Base-by-base conservation (phyloP, 2,113 vertebrate species). In the Calypte anna region DNA sequence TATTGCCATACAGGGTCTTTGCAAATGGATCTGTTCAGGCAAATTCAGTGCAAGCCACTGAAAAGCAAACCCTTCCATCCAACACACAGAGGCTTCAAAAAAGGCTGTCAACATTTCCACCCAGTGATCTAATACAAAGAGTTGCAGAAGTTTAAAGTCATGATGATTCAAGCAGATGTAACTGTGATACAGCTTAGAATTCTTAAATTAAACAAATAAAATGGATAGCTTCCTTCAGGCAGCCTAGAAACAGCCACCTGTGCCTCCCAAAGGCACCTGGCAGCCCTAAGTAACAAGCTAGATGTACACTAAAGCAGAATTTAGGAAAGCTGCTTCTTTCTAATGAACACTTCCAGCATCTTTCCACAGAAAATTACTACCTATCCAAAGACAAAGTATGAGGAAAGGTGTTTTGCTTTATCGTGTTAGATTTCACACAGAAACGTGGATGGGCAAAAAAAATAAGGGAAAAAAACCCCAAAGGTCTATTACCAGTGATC, bases 311-410 rank as follows among this genome's bases (percentile, higher is more conserved):
- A 40, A 54, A 43, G 30, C 0, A 63, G 31, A 77, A 74, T 31
- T 14, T 46, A 1, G 8, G 57, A 80, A 64, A 73, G 22, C 14
- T 82, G 8, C 12, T 61, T 36, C 4, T 19, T 54, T 61, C 24
- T 73, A 72, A 66, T 1, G 3, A 75, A 73, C 5, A 8, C 14
- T 21, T 50, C 51, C 59, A 62, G 36, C 54, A 66, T 5, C 38
- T 7, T 91, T 21, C 31, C 19, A 81, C 13, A n/a, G 31, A 27
- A 43, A 33, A 14, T 15, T 16, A 51, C 16, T 12, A 40, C 40
- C 40, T 40, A 40, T 40, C 11, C 40, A 40, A 38, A 38, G 36
- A 11, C 40, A 46, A 31, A 15, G 9, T 1, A 31, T 0, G 0
- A 89, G 36, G 10, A 53, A 51, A 70, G 13, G 5, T 0, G 2